These are phyloP conservation scores for Actinemys pallida DNA, from an alignment of 2,113 vertebrate genomes.

Conservation along the genomic window DNA sequence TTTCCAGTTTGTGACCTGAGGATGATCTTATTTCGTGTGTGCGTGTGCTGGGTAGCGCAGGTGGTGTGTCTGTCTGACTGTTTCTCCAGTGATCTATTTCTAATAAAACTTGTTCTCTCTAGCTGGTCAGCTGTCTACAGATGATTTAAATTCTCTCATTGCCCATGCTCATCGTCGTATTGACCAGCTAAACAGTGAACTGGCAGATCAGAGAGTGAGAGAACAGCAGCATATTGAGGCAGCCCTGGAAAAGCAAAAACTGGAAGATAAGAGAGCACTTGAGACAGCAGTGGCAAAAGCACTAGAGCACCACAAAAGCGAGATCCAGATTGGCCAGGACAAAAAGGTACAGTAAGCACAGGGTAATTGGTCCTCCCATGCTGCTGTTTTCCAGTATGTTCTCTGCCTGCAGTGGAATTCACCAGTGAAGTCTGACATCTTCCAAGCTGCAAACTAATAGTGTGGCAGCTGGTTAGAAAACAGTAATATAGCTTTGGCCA, in stretches of 20 bases:
- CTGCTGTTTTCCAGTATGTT: not conserved
- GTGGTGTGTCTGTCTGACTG: rapidly evolving
- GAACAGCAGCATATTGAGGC: constrained; percentile 91
- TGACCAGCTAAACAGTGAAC: constrained; percentile 91
- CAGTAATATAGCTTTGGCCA: not conserved
- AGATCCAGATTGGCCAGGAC: constrained; percentile 89
- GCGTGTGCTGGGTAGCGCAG: rapidly evolving
- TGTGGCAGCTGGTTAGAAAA: not conserved
- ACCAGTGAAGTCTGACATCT: not conserved
- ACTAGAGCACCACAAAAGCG: constrained; percentile 83
- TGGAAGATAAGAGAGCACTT: constrained; percentile 86
- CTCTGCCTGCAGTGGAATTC: not conserved
- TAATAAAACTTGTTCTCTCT: not conserved
- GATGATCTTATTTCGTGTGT: not conserved
- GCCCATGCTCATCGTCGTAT: constrained; percentile 96
- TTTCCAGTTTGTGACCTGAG: not conserved
- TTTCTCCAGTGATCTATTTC: not conserved
- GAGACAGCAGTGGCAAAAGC: constrained; percentile 86
- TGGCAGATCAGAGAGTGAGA: constrained; percentile 90
- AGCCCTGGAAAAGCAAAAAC: constrained; percentile 90
- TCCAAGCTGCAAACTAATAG: not conserved
- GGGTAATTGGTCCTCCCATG: rapidly evolving
- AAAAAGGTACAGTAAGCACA: constrained; percentile 82
- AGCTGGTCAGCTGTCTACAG: constrained; percentile 89
- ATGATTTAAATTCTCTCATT: constrained; percentile 94